Evolutionary conservation across 2,888 invertebrate species (phyloP).

Genomic region (Micropterix aruncella): DNA sequence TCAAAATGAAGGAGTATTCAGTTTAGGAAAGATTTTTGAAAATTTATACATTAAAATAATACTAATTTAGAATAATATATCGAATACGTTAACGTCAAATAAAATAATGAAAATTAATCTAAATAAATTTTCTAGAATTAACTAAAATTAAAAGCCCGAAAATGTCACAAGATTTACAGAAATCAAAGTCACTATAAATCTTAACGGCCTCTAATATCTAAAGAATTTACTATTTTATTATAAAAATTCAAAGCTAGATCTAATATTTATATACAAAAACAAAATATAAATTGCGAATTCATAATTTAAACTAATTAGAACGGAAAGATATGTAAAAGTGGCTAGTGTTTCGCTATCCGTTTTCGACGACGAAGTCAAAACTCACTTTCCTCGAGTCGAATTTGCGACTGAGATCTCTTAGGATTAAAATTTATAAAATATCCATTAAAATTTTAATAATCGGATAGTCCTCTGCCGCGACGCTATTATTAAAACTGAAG

Average conservation of each 20-base stretch:
- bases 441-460: background rate
- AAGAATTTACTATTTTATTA: background rate
- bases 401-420: background rate
- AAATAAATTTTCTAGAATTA: too few species aligned
- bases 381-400: too few species aligned
- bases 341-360: background rate
- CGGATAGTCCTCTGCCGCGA: too few species aligned
- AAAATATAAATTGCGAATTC: background rate
- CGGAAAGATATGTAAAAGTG: background rate
- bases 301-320: background rate
- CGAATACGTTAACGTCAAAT: too few species aligned
- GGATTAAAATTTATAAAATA: background rate
- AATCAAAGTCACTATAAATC: background rate
- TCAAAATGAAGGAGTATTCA: too few species aligned
- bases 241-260: background rate
- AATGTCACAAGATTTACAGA: background rate
- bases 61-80: too few species aligned
- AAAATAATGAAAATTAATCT: too few species aligned
- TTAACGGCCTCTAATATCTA: background rate
- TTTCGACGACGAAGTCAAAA: too few species aligned
- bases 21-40: too few species aligned
- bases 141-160: background rate
- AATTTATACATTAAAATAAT: too few species aligned
- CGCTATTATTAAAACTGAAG: too few species aligned
- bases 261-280: background rate